A percentile compares a stretch with the other conserved stretches of the same genome.
Evolutionary conservation across 2,113 vertebrate genomes (phyloP).

Genomic region (Sceloporus undulatus): DNA sequence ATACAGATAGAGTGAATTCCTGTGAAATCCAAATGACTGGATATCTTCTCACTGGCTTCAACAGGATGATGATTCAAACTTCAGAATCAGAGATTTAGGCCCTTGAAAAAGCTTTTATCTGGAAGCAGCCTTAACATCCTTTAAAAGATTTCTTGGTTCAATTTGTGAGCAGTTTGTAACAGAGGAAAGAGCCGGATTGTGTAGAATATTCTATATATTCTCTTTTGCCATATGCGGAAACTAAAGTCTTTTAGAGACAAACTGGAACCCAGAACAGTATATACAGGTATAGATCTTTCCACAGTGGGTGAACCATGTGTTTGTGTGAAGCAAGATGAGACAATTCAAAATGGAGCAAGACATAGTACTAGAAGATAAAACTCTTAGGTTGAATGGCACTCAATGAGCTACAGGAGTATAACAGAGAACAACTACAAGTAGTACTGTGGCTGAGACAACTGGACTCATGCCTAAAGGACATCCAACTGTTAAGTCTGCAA

Average conservation of each 20-base stretch:
- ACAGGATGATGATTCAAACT: background rate
- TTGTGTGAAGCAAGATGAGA: too few relatives aligned
- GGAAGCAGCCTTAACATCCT: background rate
- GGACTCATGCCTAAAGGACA: too few relatives aligned
- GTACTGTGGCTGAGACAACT: too few relatives aligned
- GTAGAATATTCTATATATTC: background rate
- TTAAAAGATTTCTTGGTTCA: background rate
- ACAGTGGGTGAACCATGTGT: too few relatives aligned
- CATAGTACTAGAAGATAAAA: too few relatives aligned
- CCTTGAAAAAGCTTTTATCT: background rate
- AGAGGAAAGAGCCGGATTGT: background rate
- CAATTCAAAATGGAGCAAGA: too few relatives aligned
- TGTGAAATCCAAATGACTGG: slow-evolving; percentile 3
- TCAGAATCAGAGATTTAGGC: background rate
- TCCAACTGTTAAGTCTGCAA: too few relatives aligned
- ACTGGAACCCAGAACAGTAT: too few relatives aligned
- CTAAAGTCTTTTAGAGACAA: background rate
- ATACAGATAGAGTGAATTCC: background rate
- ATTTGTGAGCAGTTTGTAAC: background rate
- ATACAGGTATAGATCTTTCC: too few relatives aligned
- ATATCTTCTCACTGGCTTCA: slow-evolving; percentile 4
- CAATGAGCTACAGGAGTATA: too few relatives aligned
- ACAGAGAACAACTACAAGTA: too few relatives aligned
- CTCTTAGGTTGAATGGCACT: too few relatives aligned
- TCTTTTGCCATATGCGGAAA: background rate